Evolutionary conservation across 1,140 invertebrate genomes (phyloP), one percentile per base, ranked within the genome.

Genomic region (Hylaeus volcanicus): DNA sequence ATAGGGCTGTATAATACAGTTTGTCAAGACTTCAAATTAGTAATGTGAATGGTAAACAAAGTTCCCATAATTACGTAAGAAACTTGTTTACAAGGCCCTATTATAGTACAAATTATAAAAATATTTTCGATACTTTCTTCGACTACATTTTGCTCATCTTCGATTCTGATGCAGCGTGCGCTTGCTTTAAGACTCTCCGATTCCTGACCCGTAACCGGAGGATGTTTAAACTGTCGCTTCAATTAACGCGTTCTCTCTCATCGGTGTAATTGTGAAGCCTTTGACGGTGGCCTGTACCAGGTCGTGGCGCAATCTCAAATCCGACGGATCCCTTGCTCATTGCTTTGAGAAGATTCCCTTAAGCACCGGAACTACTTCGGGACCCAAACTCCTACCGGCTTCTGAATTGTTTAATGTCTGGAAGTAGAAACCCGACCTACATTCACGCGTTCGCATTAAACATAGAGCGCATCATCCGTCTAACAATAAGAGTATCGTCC

Each of bases 381-480:
- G 48, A 86, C 80, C 76, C 61, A 74, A 83, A 83, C 75, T 86
- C 76, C 66, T 72, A 60, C 53, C 64, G 15, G 73, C 45, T 85
- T 86, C 84, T 74, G 71, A 82, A 86, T 86, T 74, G 79, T 85
- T 86, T 86, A 86, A 86, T 77, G 84, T 86, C 80, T 74, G 79
- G 63, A 81, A 85, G 78, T 82, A 70, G 83, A 74, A 81, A 82
- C 53, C 83, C 69, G 79, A 85, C 83, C 84, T 82, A 86, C 41
- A 86, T 86, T 82, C 69, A 26, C 26, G 51, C 15, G 58, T n/a
- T 68, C 14, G 48, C 58, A 78, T 85, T 86, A 86, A 86, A 86
- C 81, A 85, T 82, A 71, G 73, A 75, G 43, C 26, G 41, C 48
- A 43, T 60, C 43, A 11, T 61, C 69, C 43, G 60, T 68, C 75